Base-by-base conservation (phyloP, 2,113 vertebrate species). In the Gallinago media region DNA sequence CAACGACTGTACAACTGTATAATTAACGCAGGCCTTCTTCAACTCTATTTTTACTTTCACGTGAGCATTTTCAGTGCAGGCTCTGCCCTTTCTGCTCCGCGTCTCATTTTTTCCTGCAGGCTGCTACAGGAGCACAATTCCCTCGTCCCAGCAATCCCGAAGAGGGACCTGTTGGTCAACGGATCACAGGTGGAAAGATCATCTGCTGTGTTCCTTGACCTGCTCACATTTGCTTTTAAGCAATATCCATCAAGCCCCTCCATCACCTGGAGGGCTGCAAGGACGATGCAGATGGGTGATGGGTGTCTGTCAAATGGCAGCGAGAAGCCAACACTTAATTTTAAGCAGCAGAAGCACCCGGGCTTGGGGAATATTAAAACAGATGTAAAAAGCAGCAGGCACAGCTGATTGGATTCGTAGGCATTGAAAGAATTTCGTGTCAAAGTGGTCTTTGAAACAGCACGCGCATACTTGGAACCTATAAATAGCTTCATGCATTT, bases 401-500 rank as follows among this genome's bases (percentile, higher is more conserved):
- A 38, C 90, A 96, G 89, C 74, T 91, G 75, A 61, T 55, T 56
- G 86, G 58, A 56, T 81, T 74, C 31, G 11, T 90, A 87, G 82
- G 78, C 22, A 34, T 20, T 47, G 12, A 62, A 95, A 92, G 73
- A 81, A 93, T 96, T 91, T 83, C 18, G 40, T 61, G 49, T 59
- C 83, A 65, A 81, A 79, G n/a, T 87, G 50, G 23, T 77, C 59
- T 93, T 78, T 55, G 62, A 92, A 89, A 80, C 78, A 86, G 82
- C 72, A 27, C 62, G 58, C 49, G 16, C 88, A 79, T 94, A 52
- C 65, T 95, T 23, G 1, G 81, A 81, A 46, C 52, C 75, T 97
- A 26, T 91, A 91, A 93, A 91, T 94, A 92, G 47, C 83, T 87
- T 78, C 52, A 38, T 77, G 47, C 29, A 63, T 67, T 93, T 95